phyloP scores from a whole-genome alignment of 2,888 invertebrate genomes.

The Neoascia interrupta region DNA sequence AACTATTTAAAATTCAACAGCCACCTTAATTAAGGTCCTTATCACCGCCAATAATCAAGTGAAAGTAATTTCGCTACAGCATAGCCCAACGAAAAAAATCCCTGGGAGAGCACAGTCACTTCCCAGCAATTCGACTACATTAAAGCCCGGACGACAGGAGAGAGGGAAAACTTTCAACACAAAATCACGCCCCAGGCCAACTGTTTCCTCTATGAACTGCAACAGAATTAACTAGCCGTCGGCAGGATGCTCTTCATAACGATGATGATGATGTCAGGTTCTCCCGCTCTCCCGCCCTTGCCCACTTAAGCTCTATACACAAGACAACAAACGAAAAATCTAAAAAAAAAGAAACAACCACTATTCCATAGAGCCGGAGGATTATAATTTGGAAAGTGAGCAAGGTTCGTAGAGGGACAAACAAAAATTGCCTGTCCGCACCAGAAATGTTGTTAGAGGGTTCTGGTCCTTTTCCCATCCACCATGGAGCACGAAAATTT shows the following conservation, averaged over 20 bases:
- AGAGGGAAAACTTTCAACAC: constrained; percentile 49
- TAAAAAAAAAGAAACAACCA: constrained; percentile 6
- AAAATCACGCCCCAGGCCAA: constrained; percentile 31
- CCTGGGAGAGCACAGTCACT: not conserved
- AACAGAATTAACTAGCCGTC: constrained; percentile 49
- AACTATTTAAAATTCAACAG: no score
- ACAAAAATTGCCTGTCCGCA: constrained; percentile 21
- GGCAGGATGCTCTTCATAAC: constrained; percentile 41
- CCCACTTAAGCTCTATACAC: no score
- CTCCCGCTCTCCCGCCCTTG: no score
- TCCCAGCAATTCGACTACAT: constrained; percentile 27
- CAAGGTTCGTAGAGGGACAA: not conserved
- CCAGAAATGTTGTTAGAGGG: constrained; percentile 1
- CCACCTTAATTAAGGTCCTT: not conserved
- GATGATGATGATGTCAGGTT: constrained; percentile 33
- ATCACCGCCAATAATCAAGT: constrained; percentile 36
- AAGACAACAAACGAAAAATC: no score
- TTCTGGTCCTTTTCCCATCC: not conserved
- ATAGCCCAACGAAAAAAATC: no score
- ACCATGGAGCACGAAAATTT: constrained; percentile 37
- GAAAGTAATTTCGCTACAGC: constrained; percentile 32
- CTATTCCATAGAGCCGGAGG: constrained; percentile 34
- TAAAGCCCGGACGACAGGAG: constrained; percentile 17
- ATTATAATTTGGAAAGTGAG: constrained; percentile 47
- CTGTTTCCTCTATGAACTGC: constrained; percentile 31